Evolutionary conservation across 2,113 vertebrate genomes (phyloP).

Genomic region (Crotalus viridis): DNA sequence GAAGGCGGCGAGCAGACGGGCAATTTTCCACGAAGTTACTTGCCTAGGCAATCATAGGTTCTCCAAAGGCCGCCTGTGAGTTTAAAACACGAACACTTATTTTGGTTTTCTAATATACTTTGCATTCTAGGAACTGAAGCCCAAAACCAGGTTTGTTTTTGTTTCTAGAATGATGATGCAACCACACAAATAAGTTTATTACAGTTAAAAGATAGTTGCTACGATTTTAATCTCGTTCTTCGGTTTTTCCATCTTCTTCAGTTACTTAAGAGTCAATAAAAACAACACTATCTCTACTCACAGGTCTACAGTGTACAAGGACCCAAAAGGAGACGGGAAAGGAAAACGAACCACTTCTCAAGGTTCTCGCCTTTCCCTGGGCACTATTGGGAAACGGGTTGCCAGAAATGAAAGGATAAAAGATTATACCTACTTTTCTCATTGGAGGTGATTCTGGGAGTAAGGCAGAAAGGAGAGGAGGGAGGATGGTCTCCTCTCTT

Average conservation of each 20-base stretch:
- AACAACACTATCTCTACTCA: background rate
- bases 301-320: background rate
- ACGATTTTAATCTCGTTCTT: background rate
- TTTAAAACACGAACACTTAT: background rate
- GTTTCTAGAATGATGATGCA: background rate
- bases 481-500: background rate
- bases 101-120: background rate
- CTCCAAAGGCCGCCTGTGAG: background rate
- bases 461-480: background rate
- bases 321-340: background rate
- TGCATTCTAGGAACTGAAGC: background rate
- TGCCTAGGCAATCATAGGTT: background rate
- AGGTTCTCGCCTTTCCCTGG: background rate
- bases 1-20: background rate
- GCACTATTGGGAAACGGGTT: background rate
- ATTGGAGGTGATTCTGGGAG: background rate
- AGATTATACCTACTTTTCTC: background rate
- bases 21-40: background rate
- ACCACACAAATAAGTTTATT: background rate
- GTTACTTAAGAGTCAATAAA: background rate
- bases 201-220: background rate
- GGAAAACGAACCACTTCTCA: background rate
- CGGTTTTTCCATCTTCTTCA: background rate
- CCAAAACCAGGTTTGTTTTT: background rate
- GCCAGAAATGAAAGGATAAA: background rate